Conservation (phyloP, 2,797 vertebrate species). For the Micromesistius poutassou region DNA sequence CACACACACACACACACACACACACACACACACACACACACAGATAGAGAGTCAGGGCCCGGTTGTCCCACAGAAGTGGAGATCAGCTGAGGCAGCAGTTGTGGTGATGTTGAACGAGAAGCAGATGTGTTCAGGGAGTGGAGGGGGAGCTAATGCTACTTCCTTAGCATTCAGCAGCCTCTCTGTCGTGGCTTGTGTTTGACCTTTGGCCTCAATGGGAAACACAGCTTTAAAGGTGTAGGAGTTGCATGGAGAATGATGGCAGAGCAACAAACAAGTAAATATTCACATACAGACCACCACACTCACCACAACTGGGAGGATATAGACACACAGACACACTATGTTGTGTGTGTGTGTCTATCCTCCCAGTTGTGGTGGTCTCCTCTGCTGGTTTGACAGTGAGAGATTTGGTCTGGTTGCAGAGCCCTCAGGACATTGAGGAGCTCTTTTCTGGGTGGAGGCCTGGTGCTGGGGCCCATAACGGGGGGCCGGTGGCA, state of each 20-base stretch:
- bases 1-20: not conserved
- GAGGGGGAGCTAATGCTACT: not conserved
- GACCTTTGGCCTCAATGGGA: not conserved
- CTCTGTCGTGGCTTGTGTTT: not conserved
- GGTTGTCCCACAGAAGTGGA: not conserved
- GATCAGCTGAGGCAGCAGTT: not conserved
- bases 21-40: not conserved
- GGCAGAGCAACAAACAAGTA: not conserved
- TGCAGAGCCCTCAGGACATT: not conserved
- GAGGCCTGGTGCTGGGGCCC: too few species aligned
- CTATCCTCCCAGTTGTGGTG: not conserved
- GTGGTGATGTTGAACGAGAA: not conserved
- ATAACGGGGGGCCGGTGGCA: too few species aligned
- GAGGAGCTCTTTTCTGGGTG: not conserved
- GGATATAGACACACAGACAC: not conserved
- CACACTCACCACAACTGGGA: too few species aligned
- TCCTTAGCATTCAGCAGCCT: constrained; percentile 3
- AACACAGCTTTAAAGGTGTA: not conserved
- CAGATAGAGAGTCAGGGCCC: not conserved
- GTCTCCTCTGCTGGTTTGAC: not conserved
- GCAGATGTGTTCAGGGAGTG: not conserved
- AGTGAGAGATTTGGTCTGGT: not conserved
- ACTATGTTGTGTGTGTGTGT: not conserved
- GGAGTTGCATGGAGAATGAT: not conserved
- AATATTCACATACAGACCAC: not conserved